A percentile compares a stretch with the other conserved stretches of the same genome.
Conservation (phyloP, 2,888 invertebrate species). For the Therioaphis trifolii region DNA sequence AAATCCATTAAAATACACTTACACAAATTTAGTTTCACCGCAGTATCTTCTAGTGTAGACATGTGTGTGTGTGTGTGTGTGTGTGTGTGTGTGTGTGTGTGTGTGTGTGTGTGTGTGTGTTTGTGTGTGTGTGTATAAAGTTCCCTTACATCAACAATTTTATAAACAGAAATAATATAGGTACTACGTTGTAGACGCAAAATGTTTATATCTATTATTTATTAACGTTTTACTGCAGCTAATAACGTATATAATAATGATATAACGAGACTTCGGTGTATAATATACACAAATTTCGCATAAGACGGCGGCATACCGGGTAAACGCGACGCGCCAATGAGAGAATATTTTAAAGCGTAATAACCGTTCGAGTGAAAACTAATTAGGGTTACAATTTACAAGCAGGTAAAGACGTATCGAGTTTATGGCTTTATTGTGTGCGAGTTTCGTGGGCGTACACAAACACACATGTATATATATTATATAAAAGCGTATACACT, state of each 20-base stretch:
- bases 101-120: too few relatives aligned
- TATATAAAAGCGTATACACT: too few relatives aligned
- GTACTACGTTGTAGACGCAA: not conserved
- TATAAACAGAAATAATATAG: constrained; percentile 6
- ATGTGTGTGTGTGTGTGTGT: too few relatives aligned
- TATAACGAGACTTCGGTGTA: not conserved
- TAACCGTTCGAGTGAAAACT: constrained; percentile 1
- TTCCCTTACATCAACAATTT: not conserved
- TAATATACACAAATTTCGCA: not conserved
- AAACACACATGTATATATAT: not conserved
- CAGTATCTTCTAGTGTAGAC: too few relatives aligned
- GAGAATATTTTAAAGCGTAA: constrained; percentile 9
- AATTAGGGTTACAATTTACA: constrained; percentile 5
- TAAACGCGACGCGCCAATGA: too few relatives aligned
- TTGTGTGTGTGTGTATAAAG: not conserved
- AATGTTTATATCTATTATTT: constrained; percentile 5
- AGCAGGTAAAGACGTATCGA: constrained; percentile 1
- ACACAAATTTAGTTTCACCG: not conserved
- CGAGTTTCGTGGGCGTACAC: too few relatives aligned
- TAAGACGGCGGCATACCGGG: not conserved
- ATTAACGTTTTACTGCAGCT: constrained; percentile 8
- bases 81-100: too few relatives aligned
- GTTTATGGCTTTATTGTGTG: not conserved
- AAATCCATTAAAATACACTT: not conserved
- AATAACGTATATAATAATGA: too few relatives aligned